Percentiles rank a stretch among this genome's conserved stretches.
These are phyloP conservation scores for Spea bombifrons DNA, from an alignment of 2,113 vertebrate species.

Conservation along the genomic window DNA sequence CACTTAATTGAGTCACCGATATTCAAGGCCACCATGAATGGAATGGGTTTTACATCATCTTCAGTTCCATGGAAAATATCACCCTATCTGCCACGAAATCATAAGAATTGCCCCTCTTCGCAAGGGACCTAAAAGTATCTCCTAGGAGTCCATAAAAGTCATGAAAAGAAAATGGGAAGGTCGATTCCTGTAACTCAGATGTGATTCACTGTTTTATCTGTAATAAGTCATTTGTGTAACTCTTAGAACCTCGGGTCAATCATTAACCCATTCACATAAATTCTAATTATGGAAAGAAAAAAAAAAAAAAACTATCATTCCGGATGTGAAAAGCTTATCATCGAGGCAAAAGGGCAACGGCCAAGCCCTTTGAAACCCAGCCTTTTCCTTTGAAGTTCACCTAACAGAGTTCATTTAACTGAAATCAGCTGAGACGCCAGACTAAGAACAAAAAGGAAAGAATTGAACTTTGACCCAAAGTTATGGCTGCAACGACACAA, in stretches of 20 bases:
- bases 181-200: not conserved
- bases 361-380: not conserved
- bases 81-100: too few species aligned
- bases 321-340: slow-evolving; percentile 23
- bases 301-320: not conserved
- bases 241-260: slow-evolving; percentile 3
- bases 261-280: slow-evolving; percentile 12
- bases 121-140: too few species aligned
- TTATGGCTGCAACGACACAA: too few species aligned
- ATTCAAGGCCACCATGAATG: too few species aligned
- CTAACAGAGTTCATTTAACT: not conserved
- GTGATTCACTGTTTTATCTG: slow-evolving; percentile 32
- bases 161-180: too few species aligned
- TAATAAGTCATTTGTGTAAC: not conserved
- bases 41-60: too few species aligned
- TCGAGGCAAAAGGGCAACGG: not conserved
- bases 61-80: too few species aligned
- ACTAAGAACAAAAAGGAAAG: not conserved
- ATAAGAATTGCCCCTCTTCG: too few species aligned
- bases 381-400: not conserved
- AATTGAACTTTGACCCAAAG: not conserved
- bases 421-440: not conserved
- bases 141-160: too few species aligned
- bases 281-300: slow-evolving; percentile 6
- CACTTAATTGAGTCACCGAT: too few species aligned